Evolutionary conservation across 2,888 invertebrate species (phyloP), one percentile per base, ranked within the genome.

Genomic region (Coelopa pilipes): DNA sequence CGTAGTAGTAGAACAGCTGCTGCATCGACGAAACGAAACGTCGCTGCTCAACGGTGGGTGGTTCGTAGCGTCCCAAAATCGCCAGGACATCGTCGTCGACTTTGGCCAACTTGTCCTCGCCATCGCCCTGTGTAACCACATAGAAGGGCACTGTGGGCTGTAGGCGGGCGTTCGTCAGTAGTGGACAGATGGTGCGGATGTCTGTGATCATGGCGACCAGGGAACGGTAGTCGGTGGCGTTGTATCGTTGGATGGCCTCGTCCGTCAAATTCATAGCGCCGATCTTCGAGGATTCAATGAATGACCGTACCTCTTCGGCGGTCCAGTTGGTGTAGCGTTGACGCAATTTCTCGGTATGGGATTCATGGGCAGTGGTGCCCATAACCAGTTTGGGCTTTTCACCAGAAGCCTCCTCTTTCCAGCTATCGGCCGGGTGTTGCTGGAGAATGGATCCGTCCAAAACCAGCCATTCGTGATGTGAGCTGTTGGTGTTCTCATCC

Each of bases 1-100:
- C 94, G 81, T 91, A 96, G 81, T 93, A 91, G 86, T 94, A 95
- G 87, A 96, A 96, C 47, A 95, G 87, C 77, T 93, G 92, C 82
- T 95, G 94, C 90, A 96, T 93, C 13, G 94, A 92, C 0, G 92
- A 90, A 79, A 93, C 91, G 83, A 92, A 95, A 19, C 93, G 89
- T 59, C 92, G 90, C 83, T 94, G 94, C 80, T 93, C 92, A 0
- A 92, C 91, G 55, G 92, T 92, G 79, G 91, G 91, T 0, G 93
- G 92, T 75, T 92, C 92, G 80, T 93, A 94, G 15, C 92, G 90
- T 0, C 93, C 94, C 63, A 96, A 89, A 79, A 96, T 95, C 0
- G 95, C 95, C 70, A 91, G 90, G 0, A 93, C 90, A 83, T 96
- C 96, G 1, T 93, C 90, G 82, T 93, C 92, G 0, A 89, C 88